Conservation (phyloP, 2,797 vertebrate genomes). For the Valencia hispanica region DNA sequence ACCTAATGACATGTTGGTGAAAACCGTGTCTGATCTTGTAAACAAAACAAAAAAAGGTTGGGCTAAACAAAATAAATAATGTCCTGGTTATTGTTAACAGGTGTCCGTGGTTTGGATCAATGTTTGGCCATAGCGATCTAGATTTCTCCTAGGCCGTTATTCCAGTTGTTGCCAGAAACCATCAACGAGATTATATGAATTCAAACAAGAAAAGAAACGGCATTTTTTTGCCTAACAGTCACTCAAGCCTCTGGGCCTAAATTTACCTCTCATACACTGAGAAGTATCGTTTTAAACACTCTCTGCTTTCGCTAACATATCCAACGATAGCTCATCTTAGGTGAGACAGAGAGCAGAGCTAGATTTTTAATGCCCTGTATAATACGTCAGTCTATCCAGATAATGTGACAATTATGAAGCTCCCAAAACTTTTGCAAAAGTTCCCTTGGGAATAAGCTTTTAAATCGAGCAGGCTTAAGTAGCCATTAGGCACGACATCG, state of each 20-base stretch:
- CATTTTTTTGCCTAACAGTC: constrained; percentile 61
- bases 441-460: constrained; percentile 43
- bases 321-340: constrained; percentile 28
- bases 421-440: constrained; percentile 61
- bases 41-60: constrained; percentile 1
- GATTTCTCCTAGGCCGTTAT: constrained; percentile 55
- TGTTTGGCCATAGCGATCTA: constrained; percentile 57
- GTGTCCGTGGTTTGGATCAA: constrained; percentile 32
- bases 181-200: constrained; percentile 43
- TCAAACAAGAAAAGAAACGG: constrained; percentile 51
- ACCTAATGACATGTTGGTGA: neutral
- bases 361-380: constrained; percentile 17
- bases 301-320: constrained; percentile 36
- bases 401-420: neutral
- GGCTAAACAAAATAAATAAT: constrained; percentile 8
- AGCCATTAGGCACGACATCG: constrained; percentile 62
- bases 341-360: constrained; percentile 51
- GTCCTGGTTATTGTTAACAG: constrained; percentile 25
- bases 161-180: constrained; percentile 67
- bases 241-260: constrained; percentile 58
- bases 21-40: neutral
- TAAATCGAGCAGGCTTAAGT: constrained; percentile 38
- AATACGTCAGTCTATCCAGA: neutral
- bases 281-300: constrained; percentile 22
- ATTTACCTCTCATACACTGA: constrained; percentile 37